Evolutionary conservation across 2,113 vertebrate species (phyloP).

Genomic region (Ia io): DNA sequence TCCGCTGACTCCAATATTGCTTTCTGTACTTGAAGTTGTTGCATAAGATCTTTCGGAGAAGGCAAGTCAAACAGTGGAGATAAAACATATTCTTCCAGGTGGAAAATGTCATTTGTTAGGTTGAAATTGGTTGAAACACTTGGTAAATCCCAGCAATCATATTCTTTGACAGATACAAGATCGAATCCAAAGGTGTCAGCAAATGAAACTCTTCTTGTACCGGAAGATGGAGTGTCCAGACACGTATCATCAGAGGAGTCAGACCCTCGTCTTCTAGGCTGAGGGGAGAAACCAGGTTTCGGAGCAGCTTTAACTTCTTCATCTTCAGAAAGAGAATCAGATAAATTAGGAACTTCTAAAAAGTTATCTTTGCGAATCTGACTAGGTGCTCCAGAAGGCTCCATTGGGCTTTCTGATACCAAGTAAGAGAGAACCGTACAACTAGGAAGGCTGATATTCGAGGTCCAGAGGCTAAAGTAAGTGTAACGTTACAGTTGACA

Average conservation of each 20-base stretch:
- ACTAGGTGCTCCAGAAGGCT: slow-evolving; percentile 84
- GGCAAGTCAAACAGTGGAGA: slow-evolving; percentile 88
- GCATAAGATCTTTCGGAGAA: slow-evolving; percentile 85
- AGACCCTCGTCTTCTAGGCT: slow-evolving; percentile 81
- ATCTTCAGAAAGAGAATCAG: slow-evolving; percentile 79
- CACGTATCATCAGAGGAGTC: slow-evolving; percentile 87
- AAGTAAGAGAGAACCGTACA: slow-evolving; percentile 84
- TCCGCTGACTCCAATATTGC: slow-evolving; percentile 89
- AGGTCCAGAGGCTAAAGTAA: slow-evolving; percentile 88
- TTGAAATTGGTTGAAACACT: slow-evolving; percentile 66
- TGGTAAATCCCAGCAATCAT: slow-evolving; percentile 84
- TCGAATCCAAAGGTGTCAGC: slow-evolving; percentile 95
- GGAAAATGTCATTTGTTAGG: slow-evolving; percentile 71
- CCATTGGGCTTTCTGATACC: slow-evolving; percentile 90
- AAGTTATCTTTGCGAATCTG: slow-evolving; percentile 76
- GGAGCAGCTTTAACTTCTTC: slow-evolving; percentile 80
- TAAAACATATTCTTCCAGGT: slow-evolving; percentile 87
- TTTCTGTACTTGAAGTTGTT: slow-evolving; percentile 87
- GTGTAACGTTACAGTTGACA: slow-evolving; percentile 94
- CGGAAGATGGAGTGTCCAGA: slow-evolving; percentile 76
- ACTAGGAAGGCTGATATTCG: slow-evolving; percentile 87
- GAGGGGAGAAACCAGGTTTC: slow-evolving; percentile 82
- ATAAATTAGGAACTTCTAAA: slow-evolving; percentile 84
- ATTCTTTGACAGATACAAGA: slow-evolving; percentile 96
- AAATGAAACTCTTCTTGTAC: slow-evolving; percentile 93